These are phyloP conservation scores for Mastigias papua DNA, from an alignment of 30 jellyfish, hydroid and myxozoan genomes.

Conservation along the genomic window DNA sequence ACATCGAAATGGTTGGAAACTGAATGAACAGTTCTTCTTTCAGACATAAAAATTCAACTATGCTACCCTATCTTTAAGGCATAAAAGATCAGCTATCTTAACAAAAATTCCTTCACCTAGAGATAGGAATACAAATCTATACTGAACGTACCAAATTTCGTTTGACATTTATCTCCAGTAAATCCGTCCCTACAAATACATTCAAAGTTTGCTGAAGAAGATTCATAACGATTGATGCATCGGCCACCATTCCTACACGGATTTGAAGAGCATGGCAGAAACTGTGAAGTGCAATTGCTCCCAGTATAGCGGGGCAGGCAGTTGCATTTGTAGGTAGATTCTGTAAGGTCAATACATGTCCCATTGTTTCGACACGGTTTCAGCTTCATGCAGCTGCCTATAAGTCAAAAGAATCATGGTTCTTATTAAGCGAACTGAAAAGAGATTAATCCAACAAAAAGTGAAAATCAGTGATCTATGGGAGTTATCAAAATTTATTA, in stretches of 20 bases:
- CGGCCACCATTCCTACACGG: conserved; percentile 36
- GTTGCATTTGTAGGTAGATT: conserved; percentile 11
- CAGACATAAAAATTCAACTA: too few relatives aligned
- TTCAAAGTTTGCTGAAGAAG: conserved; percentile 7
- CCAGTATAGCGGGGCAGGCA: conserved; percentile 24
- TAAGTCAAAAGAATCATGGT: background rate
- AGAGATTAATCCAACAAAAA: too few relatives aligned
- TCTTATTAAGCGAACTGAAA: too few relatives aligned
- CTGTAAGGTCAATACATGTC: conserved; percentile 8
- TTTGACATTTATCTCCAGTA: conserved; percentile 22
- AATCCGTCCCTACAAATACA: conserved; percentile 29
- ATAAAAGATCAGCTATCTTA: too few relatives aligned
- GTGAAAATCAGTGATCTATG: too few relatives aligned
- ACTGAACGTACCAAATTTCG: conserved; percentile 8
- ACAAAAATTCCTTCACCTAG: too few relatives aligned
- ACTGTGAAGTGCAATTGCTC: background rate
- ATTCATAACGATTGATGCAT: background rate
- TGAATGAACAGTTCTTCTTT: too few relatives aligned
- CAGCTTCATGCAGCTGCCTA: conserved; percentile 8
- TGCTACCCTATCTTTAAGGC: too few relatives aligned
- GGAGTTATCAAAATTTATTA: too few relatives aligned
- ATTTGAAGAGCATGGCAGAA: conserved; percentile 18
- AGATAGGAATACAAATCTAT: background rate
- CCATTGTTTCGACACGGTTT: conserved; percentile 33
- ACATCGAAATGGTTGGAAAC: too few relatives aligned